Percentiles rank a stretch among this genome's conserved stretches.
phyloP scores from a whole-genome alignment of 2,113 vertebrate species.

The Apodemus speciosus region DNA sequence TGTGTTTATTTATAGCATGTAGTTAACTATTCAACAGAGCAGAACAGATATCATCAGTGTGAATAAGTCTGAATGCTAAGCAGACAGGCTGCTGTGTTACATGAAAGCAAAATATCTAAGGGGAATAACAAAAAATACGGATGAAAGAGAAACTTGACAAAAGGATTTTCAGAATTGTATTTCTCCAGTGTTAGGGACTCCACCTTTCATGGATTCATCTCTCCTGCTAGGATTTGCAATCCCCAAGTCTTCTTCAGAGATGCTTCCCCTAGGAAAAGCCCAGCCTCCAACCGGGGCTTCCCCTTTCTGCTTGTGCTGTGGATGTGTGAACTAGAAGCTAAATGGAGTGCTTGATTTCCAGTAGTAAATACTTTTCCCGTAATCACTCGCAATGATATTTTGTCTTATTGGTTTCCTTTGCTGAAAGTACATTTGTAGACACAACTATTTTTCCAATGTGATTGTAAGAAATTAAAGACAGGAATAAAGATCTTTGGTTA shows the following conservation, averaged over 20 bases:
- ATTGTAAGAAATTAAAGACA: slow-evolving; percentile 84
- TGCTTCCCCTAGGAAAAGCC: neutral
- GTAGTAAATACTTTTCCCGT: slow-evolving; percentile 23
- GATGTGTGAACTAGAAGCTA: neutral
- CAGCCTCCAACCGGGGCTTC: neutral
- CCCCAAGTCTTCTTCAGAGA: slow-evolving; percentile 14
- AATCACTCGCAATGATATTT: slow-evolving; percentile 70
- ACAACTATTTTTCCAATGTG: slow-evolving; percentile 85
- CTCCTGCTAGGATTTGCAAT: slow-evolving; percentile 40
- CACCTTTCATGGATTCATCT: slow-evolving; percentile 50
- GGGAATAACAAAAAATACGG: slow-evolving; percentile 28
- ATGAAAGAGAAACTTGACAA: neutral
- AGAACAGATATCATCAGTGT: slow-evolving; percentile 5
- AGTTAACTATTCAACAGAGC: slow-evolving; percentile 56
- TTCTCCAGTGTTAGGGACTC: slow-evolving; percentile 50
- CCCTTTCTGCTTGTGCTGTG: neutral
- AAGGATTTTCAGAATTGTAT: neutral
- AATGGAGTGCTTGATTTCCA: slow-evolving; percentile 36
- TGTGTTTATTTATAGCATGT: slow-evolving; percentile 63
- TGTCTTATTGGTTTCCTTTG: slow-evolving; percentile 73
- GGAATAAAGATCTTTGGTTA: slow-evolving; percentile 88
- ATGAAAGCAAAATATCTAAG: slow-evolving; percentile 49
- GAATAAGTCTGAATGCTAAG: slow-evolving; percentile 49
- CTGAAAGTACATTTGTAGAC: slow-evolving; percentile 79
- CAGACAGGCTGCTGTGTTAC: slow-evolving; percentile 22